Evolutionary conservation across 35 echinoderm and acorn worm genomes (phyloP).

Genomic region (Hemicentrotus pulcherrimus): DNA sequence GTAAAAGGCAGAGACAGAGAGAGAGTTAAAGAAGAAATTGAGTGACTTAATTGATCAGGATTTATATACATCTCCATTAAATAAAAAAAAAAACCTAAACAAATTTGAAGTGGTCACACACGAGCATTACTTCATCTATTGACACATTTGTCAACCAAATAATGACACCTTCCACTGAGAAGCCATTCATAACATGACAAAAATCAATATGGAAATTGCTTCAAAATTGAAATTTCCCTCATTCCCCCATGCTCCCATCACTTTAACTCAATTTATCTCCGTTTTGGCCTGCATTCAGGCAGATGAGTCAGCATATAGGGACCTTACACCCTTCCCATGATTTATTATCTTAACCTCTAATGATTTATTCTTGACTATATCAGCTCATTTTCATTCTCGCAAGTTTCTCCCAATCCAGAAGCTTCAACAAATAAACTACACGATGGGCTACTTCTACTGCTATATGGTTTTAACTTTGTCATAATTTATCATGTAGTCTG

Average conservation of each 20-base stretch:
- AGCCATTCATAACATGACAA: background rate
- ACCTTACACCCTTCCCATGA: background rate
- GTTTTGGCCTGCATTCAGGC: background rate
- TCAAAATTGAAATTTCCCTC: background rate
- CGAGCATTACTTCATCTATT: background rate
- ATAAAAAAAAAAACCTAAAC: background rate
- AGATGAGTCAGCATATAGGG: background rate
- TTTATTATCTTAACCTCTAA: conserved; percentile 4
- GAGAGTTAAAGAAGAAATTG: background rate
- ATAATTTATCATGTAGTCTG: no score
- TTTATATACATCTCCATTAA: no score
- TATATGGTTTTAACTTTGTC: no score
- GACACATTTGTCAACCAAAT: background rate
- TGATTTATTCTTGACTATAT: no score
- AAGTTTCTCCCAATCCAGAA: no score
- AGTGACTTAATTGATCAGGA: background rate
- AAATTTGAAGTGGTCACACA: background rate
- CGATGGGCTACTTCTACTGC: no score
- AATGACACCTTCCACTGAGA: background rate
- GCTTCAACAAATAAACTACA: no score
- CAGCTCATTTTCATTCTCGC: background rate
- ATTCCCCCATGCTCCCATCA: background rate
- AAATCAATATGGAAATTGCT: background rate
- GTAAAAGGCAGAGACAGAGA: background rate
- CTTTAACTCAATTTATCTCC: background rate